Conservation (phyloP, 1,140 invertebrate genomes). For the Palaemon carinicauda region DNA sequence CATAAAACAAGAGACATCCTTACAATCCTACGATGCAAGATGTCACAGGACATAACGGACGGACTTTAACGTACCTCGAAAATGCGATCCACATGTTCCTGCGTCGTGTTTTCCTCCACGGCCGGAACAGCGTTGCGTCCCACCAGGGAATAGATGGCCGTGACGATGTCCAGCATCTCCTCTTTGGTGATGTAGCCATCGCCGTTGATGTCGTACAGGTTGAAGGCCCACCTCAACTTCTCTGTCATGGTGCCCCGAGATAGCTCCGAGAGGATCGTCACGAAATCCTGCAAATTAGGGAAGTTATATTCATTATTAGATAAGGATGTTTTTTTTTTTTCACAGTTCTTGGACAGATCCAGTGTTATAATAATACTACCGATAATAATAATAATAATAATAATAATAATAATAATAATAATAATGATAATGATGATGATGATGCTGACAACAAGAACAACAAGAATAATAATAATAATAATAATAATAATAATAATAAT, state of each 20-base stretch:
- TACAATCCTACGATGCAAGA: too few relatives aligned
- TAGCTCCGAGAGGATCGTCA: conserved; percentile 88
- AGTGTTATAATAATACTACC: too few relatives aligned
- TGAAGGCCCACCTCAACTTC: conserved; percentile 92
- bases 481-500: too few relatives aligned
- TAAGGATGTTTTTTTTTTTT: neutral
- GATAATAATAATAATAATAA: too few relatives aligned
- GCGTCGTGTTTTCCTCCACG: conserved; percentile 61
- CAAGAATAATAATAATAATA: too few relatives aligned
- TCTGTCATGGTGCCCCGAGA: conserved; percentile 90
- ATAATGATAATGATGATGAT: too few relatives aligned
- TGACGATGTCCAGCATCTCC: conserved; percentile 88
- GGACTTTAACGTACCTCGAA: conserved; percentile 60
- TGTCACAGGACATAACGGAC: too few relatives aligned
- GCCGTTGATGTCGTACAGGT: conserved; percentile 93
- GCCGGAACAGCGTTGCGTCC: conserved; percentile 63
- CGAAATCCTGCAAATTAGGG: conserved; percentile 79
- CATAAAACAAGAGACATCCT: too few relatives aligned
- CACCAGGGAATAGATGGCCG: conserved; percentile 91
- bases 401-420: too few relatives aligned
- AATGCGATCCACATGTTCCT: conserved; percentile 62
- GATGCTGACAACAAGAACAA: too few relatives aligned
- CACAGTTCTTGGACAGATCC: too few relatives aligned
- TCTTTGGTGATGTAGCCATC: conserved; percentile 88
- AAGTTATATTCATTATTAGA: too few relatives aligned